Evolutionary conservation across 1,140 invertebrate species (phyloP), one percentile per base, ranked within the genome.

Genomic region (Drosophila elegans): DNA sequence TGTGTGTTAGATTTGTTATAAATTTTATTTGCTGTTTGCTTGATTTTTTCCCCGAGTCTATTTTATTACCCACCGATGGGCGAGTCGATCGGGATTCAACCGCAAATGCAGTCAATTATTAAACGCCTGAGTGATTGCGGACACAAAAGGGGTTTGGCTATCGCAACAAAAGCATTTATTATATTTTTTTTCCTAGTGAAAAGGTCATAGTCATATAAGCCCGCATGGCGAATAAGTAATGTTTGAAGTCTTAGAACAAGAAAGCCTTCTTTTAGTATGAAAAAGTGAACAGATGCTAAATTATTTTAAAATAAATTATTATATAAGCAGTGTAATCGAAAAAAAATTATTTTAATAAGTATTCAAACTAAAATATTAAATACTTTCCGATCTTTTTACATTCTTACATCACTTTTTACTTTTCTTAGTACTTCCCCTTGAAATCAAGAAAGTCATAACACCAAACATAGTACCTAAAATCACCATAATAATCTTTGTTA

Each of bases 1-100:
- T 88, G 83, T 74, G 61, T 88, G 83, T 86, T 86, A 88, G 83
- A 88, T 83, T 89, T 86, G 79, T 88, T 88, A 88, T 86, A 86
- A 86, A 86, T 86, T 88, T 88, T 88, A 88, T 86, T 86, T 81
- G 78, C 71, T 51, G 53, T 56, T 79, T 79, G 71, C 61, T 54
- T 62, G 42, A 42, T 39, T 79, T 16, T 57, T n/a, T 41, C 16
- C 9, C 27, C 36, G n/a, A 32, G 21, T 41, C 34, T 5, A 12
- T 32, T 45, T 60, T 16, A 74, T 62, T 4, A 6, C 53, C 53
- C 59, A 41, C 11, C 27, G 27, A 13, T 36, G 53, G 27, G 11
- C 52, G 53, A 13, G 39, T 60, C 41, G 44, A 74, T 63, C 27
- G 39, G 42, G 41, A 51, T 39, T 42, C 29, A 41, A 29, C 52